Evolutionary conservation across 2,113 vertebrate genomes (phyloP).

Genomic region (Epinephelus cyanopodus): DNA sequence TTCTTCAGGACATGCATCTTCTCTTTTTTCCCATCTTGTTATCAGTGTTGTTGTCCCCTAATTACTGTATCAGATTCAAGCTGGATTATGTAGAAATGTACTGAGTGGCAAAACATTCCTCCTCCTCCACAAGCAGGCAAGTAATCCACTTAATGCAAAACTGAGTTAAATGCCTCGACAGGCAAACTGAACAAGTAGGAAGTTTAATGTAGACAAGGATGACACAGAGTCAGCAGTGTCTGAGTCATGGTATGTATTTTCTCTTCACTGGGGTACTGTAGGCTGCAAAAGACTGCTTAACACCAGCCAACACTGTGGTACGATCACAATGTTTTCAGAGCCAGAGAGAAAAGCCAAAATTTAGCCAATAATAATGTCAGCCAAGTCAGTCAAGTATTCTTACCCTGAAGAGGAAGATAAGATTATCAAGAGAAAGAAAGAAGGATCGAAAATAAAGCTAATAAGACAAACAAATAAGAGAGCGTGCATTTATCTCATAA

Average conservation of each 20-base stretch:
- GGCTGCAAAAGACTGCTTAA: conserved; percentile 20
- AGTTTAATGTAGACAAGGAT: conserved; percentile 63
- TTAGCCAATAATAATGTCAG: conserved; percentile 9
- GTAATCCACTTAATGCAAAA: conserved; percentile 4
- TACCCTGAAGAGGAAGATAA: conserved; percentile 5
- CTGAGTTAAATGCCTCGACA: neutral
- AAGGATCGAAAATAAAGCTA: neutral
- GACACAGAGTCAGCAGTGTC: conserved; percentile 59
- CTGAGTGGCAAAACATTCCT: neutral
- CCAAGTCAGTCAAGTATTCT: conserved; percentile 17
- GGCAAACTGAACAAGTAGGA: conserved; percentile 30
- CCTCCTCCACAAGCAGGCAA: neutral
- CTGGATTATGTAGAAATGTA: neutral
- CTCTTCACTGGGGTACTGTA: conserved; percentile 5
- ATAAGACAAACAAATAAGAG: neutral
- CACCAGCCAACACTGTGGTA: conserved; percentile 30
- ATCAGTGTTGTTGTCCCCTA: neutral
- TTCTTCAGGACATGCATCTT: too few species aligned
- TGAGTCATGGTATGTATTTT: conserved; percentile 62
- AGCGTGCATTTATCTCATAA: neutral
- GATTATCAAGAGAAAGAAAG: neutral
- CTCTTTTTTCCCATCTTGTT: neutral
- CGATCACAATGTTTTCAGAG: conserved; percentile 41
- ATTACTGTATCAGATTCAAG: neutral
- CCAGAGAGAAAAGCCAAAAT: conserved; percentile 9